Percentiles rank a stretch among this genome's conserved stretches.
phyloP scores from a whole-genome alignment of 2,113 vertebrate genomes.

The Scomber japonicus region DNA sequence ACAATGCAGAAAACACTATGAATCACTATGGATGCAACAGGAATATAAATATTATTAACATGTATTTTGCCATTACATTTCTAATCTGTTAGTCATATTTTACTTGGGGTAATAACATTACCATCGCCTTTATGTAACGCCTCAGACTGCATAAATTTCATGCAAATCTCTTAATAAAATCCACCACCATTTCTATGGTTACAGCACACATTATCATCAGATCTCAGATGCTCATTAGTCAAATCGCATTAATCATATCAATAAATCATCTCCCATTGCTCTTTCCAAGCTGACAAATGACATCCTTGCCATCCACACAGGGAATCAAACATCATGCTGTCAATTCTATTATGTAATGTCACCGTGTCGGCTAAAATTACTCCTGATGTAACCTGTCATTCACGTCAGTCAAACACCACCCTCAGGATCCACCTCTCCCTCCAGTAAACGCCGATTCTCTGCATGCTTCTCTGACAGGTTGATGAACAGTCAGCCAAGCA shows the following conservation, averaged over 20 bases:
- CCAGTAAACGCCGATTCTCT: not conserved
- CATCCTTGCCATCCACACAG: conserved; percentile 1
- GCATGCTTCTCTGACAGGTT: not conserved
- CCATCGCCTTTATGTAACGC: not conserved
- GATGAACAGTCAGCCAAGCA: conserved; percentile 18
- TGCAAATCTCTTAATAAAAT: not conserved
- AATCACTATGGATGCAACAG: not conserved
- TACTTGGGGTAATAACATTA: not conserved
- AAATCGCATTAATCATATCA: not conserved
- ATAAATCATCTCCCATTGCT: not conserved
- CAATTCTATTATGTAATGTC: conserved; percentile 20
- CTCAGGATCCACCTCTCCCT: not conserved
- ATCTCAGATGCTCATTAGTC: not conserved
- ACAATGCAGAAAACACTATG: not conserved
- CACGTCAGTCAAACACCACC: conserved; percentile 12
- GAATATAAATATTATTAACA: not conserved
- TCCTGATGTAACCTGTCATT: conserved; percentile 10
- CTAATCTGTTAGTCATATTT: not conserved
- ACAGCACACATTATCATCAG: not conserved
- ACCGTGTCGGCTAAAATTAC: conserved; percentile 32
- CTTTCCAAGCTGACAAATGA: conserved; percentile 28
- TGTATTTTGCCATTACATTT: not conserved
- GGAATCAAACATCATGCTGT: not conserved
- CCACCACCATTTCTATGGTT: too few relatives aligned
- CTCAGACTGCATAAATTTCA: not conserved